Percentiles rank a stretch among this genome's conserved stretches.
phyloP scores from a whole-genome alignment of 2,113 vertebrate species.

The Hemicordylus capensis region DNA sequence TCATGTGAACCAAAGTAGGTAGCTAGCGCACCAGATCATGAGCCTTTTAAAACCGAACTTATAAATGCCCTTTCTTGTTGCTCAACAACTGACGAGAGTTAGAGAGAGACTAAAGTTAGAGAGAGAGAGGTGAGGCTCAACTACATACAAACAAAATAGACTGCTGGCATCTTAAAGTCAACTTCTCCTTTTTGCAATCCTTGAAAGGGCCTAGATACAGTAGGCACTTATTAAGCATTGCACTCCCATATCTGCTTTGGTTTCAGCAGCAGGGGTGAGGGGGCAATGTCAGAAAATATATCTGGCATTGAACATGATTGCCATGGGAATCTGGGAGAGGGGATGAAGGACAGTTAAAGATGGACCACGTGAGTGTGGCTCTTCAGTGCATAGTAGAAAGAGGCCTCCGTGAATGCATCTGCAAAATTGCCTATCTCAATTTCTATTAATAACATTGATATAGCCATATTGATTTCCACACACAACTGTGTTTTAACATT shows the following conservation, averaged over 20 bases:
- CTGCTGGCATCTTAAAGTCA: neutral
- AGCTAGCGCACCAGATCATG: neutral
- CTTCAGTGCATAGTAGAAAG: neutral
- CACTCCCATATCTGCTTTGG: too few relatives aligned
- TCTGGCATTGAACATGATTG: neutral
- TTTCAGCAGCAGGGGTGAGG: too few relatives aligned
- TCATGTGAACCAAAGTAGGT: neutral
- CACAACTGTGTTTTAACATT: constrained; percentile 47
- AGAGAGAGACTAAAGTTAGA: too few relatives aligned
- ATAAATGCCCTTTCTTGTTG: neutral
- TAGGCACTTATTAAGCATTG: neutral
- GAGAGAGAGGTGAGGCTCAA: neutral
- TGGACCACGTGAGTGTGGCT: neutral
- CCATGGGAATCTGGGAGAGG: neutral
- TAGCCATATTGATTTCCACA: neutral
- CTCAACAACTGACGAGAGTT: neutral
- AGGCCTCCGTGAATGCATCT: neutral
- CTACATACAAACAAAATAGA: neutral
- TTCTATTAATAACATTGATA: neutral
- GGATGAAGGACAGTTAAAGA: neutral
- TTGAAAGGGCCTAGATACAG: too few relatives aligned
- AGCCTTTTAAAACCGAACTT: neutral
- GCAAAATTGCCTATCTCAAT: neutral
- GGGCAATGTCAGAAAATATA: neutral
- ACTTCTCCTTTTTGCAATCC: too few relatives aligned